Evolutionary conservation across 37 sponge, comb jelly and placozoan genomes (phyloP), one percentile per base, ranked within the genome.

Genomic region (Eunapius fragilis): DNA sequence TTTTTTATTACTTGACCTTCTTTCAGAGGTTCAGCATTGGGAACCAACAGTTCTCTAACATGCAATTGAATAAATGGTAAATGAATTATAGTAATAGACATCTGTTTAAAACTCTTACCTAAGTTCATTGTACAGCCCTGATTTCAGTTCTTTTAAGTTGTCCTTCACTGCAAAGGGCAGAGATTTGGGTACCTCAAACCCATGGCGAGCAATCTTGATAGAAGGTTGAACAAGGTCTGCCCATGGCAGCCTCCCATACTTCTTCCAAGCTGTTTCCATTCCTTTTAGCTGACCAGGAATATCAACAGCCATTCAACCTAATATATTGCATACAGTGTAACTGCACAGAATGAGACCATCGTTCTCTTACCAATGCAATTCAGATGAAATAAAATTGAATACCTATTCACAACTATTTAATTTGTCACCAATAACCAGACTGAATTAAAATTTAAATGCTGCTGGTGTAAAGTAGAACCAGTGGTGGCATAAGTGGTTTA

Each of bases 201-300:
- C 87, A 31, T 91, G 84, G 10, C 77, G 34, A 10, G 88, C 88
- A 34, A 87, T 37, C 0, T 71, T 69, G 67, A 87, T 45, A 9
- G 47, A 45, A 45, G 47, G 47, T 45, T 45, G 47, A 45, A 45
- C 9, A 9, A 45, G 47, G 23, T 83, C 88, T 25, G 67, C 36
- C 82, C 84, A 80, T 19, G 69, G 77, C 22, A 91, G 82, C 3
- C 72, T 74, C 12, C 92, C 92, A 70, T 82, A 74, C 71, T 3
- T 82, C 71, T 77, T 71, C 33, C 47, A 72, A 25, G 88, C 88
- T 22, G 25, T 23, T 19, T 27, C 50, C 67, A 88, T n/a, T 4
- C 92, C 92, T 24, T 47, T 77, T 36, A 91, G 72, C 71, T 87
- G 84, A 11, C 92, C 92, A 0, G 92, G 92, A 2, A 91, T 85